Percentiles rank a stretch among this genome's conserved stretches.
Evolutionary conservation across 1,140 invertebrate species (phyloP).

Genomic region (Drosophila miranda): DNA sequence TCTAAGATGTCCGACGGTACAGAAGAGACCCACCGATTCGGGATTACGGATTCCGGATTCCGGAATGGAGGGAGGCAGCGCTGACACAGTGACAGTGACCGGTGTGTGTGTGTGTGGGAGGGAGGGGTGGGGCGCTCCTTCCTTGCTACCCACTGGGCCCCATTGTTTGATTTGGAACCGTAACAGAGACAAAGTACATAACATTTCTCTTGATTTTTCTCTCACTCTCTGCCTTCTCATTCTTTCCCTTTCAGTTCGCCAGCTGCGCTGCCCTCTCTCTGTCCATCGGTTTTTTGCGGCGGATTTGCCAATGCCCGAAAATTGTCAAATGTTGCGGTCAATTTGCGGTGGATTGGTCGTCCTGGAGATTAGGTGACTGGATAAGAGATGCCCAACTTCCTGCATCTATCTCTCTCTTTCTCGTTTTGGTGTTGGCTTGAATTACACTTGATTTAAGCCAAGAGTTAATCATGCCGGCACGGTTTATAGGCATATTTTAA

Average conservation of each 20-base stretch:
- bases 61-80: background rate
- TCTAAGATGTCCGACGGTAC: constrained; percentile 52
- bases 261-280: too few relatives aligned
- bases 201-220: constrained; percentile 74
- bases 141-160: constrained; percentile 2
- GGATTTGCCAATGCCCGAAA: constrained; percentile 61
- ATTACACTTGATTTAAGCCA: background rate
- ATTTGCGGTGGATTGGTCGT: constrained; percentile 52
- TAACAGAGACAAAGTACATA: constrained; percentile 76
- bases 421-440: background rate
- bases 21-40: constrained; percentile 7
- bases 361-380: constrained; percentile 15
- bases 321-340: constrained; percentile 71
- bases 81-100: constrained; percentile 35
- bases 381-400: background rate
- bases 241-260: too few relatives aligned
- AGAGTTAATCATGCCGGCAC: background rate
- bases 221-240: constrained; percentile 16
- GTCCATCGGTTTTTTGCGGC: constrained; percentile 14
- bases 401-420: background rate
- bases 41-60: constrained; percentile 7
- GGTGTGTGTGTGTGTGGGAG: constrained; percentile 4
- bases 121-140: background rate
- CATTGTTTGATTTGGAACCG: constrained; percentile 67
- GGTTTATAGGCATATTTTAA: background rate